Evolutionary conservation across 2,797 vertebrate genomes (phyloP).

Genomic region (Epinephelus malabaricus): DNA sequence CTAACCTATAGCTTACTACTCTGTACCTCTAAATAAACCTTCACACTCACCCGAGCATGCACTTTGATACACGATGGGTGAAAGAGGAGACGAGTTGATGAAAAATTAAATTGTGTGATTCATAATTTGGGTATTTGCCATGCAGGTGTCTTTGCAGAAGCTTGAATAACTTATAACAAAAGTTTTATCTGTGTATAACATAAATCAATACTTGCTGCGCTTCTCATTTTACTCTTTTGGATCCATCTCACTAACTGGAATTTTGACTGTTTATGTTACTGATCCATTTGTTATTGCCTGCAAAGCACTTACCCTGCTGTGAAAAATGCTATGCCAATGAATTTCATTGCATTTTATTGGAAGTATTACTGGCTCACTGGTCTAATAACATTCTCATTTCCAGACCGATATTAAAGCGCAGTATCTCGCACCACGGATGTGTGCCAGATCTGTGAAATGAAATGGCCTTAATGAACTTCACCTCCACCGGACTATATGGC

Average conservation of each 20-base stretch:
- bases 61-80: conserved; percentile 20
- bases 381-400: conserved; percentile 17
- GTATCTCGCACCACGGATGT: conserved; percentile 16
- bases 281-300: conserved; percentile 22
- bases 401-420: conserved; percentile 13
- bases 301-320: conserved; percentile 20
- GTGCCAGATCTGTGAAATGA: conserved; percentile 52
- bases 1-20: conserved; percentile 56
- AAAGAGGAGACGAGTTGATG: not conserved
- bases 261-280: conserved; percentile 7
- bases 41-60: not conserved
- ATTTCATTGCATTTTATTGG: conserved; percentile 10
- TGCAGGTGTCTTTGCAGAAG: not conserved
- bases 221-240: not conserved
- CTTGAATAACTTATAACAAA: not conserved
- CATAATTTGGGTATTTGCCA: not conserved
- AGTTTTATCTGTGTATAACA: not conserved
- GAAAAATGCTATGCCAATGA: conserved; percentile 14
- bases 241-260: not conserved
- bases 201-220: not conserved
- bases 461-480: conserved; percentile 70
- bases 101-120: not conserved
- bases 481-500: conserved; percentile 54
- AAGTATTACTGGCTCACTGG: conserved; percentile 1
- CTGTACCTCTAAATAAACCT: conserved; percentile 49